phyloP scores from a whole-genome alignment of 2,113 vertebrate species.

The Ariopsis seemanni region DNA sequence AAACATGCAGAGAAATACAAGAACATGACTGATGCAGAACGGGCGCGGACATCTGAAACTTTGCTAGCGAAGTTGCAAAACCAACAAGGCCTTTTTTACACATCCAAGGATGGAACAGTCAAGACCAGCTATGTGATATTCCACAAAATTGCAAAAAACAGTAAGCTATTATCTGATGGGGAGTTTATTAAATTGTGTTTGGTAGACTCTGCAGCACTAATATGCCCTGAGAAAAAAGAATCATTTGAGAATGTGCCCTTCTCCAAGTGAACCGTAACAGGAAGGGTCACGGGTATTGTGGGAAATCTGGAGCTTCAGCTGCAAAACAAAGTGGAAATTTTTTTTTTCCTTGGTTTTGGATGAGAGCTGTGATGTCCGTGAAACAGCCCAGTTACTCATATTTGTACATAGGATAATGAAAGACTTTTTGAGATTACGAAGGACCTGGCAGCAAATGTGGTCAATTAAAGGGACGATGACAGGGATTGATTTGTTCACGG shows the following conservation, averaged over 20 bases:
- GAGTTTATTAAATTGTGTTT: constrained; percentile 9
- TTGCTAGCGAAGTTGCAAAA: too few relatives aligned
- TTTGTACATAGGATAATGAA: constrained; percentile 4
- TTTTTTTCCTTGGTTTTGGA: constrained; percentile 47
- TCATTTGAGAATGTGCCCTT: constrained; percentile 29
- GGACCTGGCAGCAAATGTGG: constrained; percentile 37
- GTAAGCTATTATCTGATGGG: too few relatives aligned
- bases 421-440: constrained; percentile 40
- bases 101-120: too few relatives aligned
- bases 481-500: constrained; percentile 28
- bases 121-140: too few relatives aligned
- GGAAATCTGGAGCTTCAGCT: constrained; percentile 24
- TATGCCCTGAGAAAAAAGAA: neutral
- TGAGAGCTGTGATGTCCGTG: constrained; percentile 14
- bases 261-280: constrained; percentile 24
- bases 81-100: too few relatives aligned
- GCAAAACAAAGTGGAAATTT: constrained; percentile 8
- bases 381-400: constrained; percentile 6
- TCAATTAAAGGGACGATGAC: constrained; percentile 31
- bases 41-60: too few relatives aligned
- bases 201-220: neutral
- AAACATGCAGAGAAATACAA: too few relatives aligned
- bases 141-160: too few relatives aligned
- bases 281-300: constrained; percentile 29
- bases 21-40: too few relatives aligned